Percentiles rank a stretch among this genome's conserved stretches.
Evolutionary conservation across 2,888 invertebrate species (phyloP).

Genomic region (Argyresthia albistria): DNA sequence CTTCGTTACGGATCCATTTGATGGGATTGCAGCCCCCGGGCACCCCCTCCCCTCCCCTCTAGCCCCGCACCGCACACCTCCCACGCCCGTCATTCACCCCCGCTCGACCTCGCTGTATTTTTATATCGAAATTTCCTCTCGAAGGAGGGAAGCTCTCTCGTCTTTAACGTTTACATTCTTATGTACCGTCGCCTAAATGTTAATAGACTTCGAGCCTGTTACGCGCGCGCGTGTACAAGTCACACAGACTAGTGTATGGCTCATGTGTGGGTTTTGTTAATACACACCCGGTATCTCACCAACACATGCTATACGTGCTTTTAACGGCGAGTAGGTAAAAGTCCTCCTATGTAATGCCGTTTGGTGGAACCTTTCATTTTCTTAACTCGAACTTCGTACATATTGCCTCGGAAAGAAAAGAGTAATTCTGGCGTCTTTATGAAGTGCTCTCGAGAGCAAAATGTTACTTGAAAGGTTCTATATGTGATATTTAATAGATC

Average conservation of each 20-base stretch:
- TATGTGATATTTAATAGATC: neutral
- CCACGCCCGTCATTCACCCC: constrained; percentile 20
- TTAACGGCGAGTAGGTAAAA: constrained; percentile 47
- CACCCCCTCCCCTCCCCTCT: constrained; percentile 38
- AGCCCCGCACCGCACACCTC: constrained; percentile 6
- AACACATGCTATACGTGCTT: constrained; percentile 46
- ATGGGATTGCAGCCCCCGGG: constrained; percentile 78
- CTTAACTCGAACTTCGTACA: constrained; percentile 38
- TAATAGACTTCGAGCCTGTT: constrained; percentile 55
- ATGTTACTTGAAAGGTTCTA: constrained; percentile 18
- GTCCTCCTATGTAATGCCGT: constrained; percentile 45
- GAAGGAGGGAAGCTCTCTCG: constrained; percentile 56
- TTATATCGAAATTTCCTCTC: constrained; percentile 71
- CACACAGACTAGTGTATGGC: constrained; percentile 8
- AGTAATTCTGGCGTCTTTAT: constrained; percentile 32
- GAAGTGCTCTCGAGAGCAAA: constrained; percentile 48
- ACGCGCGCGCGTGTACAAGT: constrained; percentile 16
- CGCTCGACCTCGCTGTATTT: constrained; percentile 57
- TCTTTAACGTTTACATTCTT: constrained; percentile 73
- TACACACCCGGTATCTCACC: constrained; percentile 16
- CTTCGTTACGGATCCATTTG: constrained; percentile 86
- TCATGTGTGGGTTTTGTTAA: neutral
- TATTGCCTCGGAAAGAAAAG: constrained; percentile 38
- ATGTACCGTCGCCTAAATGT: constrained; percentile 68
- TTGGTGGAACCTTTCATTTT: constrained; percentile 53